Percentiles rank a stretch among this genome's conserved stretches.
Evolutionary conservation across 2,888 invertebrate genomes (phyloP).

Genomic region (Melanotus villosus): DNA sequence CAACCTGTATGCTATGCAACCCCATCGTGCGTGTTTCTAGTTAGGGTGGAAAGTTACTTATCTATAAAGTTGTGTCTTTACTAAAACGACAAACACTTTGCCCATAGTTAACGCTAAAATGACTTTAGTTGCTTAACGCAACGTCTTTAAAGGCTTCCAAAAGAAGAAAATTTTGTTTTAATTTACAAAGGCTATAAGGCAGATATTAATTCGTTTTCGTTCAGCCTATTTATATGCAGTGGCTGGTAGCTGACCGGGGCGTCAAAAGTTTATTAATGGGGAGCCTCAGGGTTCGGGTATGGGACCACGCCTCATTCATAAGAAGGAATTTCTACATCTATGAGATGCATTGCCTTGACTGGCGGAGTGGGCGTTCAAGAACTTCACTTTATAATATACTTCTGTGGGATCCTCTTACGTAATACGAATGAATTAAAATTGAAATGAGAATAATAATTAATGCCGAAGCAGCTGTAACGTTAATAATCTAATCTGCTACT

Average conservation of each 20-base stretch:
- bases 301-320: constrained; percentile 59
- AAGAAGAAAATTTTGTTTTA: constrained; percentile 4
- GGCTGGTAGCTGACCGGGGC: constrained; percentile 65
- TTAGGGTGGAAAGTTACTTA: constrained; percentile 7
- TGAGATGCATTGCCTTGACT: constrained; percentile 56
- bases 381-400: constrained; percentile 12
- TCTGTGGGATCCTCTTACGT: constrained; percentile 16
- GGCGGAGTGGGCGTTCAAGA: constrained; percentile 33
- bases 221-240: constrained; percentile 66
- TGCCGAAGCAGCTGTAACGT: too few relatives aligned
- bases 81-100: not conserved
- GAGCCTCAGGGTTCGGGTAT: constrained; percentile 58
- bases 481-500: too few relatives aligned
- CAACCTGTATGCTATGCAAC: not conserved
- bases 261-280: constrained; percentile 67
- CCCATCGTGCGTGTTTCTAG: not conserved
- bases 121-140: too few relatives aligned
- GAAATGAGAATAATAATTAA: too few relatives aligned
- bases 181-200: constrained; percentile 14
- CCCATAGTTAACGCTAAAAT: too few relatives aligned
- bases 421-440: constrained; percentile 17
- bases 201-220: constrained; percentile 58
- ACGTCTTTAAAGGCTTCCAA: not conserved
- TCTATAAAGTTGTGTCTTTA: not conserved
- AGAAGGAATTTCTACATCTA: constrained; percentile 59